phyloP scores from a whole-genome alignment of 2,888 invertebrate species.

The Hirtodrosophila histrioides region DNA sequence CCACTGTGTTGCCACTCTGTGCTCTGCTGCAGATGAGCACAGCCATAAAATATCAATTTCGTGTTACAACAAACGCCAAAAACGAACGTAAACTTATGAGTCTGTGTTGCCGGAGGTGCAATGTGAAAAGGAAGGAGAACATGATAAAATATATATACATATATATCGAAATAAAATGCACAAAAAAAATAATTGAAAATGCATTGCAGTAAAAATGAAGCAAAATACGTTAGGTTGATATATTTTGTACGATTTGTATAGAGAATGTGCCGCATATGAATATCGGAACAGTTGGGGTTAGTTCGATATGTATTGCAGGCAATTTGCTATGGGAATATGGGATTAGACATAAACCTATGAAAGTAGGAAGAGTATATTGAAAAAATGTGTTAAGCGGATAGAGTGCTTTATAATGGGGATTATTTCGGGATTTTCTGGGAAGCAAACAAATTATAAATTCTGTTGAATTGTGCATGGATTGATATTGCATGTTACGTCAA shows the following conservation, averaged over 20 bases:
- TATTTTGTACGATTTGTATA: slow-evolving; percentile 51
- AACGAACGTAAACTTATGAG: slow-evolving; percentile 74
- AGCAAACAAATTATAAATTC: too few species aligned
- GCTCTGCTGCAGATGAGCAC: slow-evolving; percentile 66
- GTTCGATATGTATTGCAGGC: slow-evolving; percentile 20
- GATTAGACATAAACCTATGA: too few species aligned
- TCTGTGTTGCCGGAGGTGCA: slow-evolving; percentile 29
- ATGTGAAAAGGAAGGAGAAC: slow-evolving; percentile 24
- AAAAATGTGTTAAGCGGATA: too few species aligned
- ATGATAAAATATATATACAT: slow-evolving; percentile 45
- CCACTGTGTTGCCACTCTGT: neutral
- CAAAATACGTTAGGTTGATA: slow-evolving; percentile 40
- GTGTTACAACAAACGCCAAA: slow-evolving; percentile 76
- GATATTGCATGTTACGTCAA: too few species aligned
- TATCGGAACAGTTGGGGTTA: slow-evolving; percentile 17
- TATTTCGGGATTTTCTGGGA: too few species aligned
- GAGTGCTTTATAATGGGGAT: too few species aligned
- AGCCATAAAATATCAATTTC: slow-evolving; percentile 80
- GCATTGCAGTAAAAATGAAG: slow-evolving; percentile 70
- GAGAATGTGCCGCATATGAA: slow-evolving; percentile 25
- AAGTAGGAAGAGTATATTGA: too few species aligned
- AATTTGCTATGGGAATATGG: too few species aligned
- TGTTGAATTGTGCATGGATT: too few species aligned
- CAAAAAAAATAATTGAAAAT: slow-evolving; percentile 64
- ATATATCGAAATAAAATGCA: slow-evolving; percentile 55